A percentile compares a stretch with the other conserved stretches of the same genome.
phyloP scores from a whole-genome alignment of 1,140 invertebrate genomes.

The Colletes gigas region DNA sequence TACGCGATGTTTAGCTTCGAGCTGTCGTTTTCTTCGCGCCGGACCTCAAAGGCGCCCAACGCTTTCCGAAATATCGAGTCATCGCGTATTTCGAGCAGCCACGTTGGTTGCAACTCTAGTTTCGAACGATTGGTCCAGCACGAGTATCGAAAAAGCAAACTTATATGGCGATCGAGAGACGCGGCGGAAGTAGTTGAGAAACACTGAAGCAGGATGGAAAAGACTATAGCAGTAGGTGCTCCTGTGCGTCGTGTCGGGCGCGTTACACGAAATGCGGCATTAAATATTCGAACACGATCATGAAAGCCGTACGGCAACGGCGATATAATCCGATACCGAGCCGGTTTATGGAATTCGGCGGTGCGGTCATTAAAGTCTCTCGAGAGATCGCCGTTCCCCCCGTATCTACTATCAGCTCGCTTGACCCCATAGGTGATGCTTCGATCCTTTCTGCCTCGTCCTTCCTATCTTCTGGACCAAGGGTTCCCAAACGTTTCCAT shows the following conservation, averaged over 20 bases:
- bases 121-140: no score
- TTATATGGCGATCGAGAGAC: no score
- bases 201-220: no score
- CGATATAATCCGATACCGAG: conserved; percentile 59
- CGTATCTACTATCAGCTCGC: not conserved
- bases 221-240: not conserved
- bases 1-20: conserved; percentile 9
- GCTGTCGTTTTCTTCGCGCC: no score
- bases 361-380: conserved; percentile 66
- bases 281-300: conserved; percentile 72
- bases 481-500: no score
- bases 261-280: conserved; percentile 52
- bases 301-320: conserved; percentile 59
- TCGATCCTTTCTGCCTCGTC: no score
- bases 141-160: no score
- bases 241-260: conserved; percentile 1
- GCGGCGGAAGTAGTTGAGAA: no score
- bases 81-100: no score
- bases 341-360: conserved; percentile 63
- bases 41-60: no score
- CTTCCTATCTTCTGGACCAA: no score
- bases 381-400: conserved; percentile 3
- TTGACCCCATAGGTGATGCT: not conserved
- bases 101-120: not conserved
- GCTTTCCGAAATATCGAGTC: no score